A percentile compares a stretch with the other conserved stretches of the same genome.
Evolutionary conservation across 92 coral and sea anemone genomes (phyloP).

Genomic region (Palythoa grandis): DNA sequence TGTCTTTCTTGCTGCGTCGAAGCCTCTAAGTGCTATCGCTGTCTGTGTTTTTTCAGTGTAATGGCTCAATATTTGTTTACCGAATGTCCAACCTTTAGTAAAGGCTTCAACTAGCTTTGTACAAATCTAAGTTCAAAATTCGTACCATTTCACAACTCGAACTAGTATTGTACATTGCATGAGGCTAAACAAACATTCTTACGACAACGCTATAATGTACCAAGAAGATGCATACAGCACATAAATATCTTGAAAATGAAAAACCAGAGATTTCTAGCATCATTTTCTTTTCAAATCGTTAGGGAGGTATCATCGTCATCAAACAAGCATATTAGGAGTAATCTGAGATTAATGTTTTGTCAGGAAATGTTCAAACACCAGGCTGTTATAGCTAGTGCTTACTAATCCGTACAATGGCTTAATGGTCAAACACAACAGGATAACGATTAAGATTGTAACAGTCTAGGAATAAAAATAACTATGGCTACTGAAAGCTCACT

Average conservation of each 20-base stretch:
- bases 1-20: background rate
- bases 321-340: slow-evolving; percentile 14
- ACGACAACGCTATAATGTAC: background rate
- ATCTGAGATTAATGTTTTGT: slow-evolving; percentile 35
- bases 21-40: slow-evolving; percentile 11
- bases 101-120: background rate
- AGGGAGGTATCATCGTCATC: background rate
- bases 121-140: background rate
- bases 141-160: background rate
- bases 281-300: background rate
- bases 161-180: slow-evolving; percentile 5
- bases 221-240: background rate
- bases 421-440: background rate
- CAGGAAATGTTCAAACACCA: slow-evolving; percentile 31
- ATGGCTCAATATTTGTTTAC: slow-evolving; percentile 5
- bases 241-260: background rate
- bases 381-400: background rate
- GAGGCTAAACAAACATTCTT: slow-evolving; percentile 35
- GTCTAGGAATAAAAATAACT: background rate
- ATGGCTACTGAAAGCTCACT: background rate
- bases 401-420: slow-evolving; percentile 8
- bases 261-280: background rate
- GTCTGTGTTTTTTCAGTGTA: slow-evolving; percentile 28
- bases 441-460: background rate
- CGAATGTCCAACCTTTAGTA: background rate